These are phyloP conservation scores for Numenius phaeopus DNA, from an alignment of 2,797 vertebrate genomes.

Conservation along the genomic window DNA sequence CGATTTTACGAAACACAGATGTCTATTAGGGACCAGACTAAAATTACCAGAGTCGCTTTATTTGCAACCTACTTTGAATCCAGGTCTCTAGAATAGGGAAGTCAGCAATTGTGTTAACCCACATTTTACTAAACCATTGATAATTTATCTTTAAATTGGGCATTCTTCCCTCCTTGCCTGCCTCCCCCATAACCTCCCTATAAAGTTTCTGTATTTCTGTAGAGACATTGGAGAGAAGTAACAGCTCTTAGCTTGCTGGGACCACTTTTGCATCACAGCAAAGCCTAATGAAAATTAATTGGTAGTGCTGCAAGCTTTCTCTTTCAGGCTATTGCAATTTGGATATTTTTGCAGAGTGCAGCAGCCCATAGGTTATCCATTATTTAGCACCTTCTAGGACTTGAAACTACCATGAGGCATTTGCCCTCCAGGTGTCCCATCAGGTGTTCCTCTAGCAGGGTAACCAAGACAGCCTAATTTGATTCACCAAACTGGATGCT, in stretches of 20 bases:
- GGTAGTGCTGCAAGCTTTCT: background rate
- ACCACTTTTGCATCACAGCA: background rate
- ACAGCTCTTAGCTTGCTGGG: background rate
- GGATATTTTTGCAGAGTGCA: slow-evolving; percentile 16
- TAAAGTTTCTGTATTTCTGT: background rate
- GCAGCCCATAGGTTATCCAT: background rate
- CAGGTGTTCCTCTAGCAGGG: background rate
- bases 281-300: slow-evolving; percentile 49
- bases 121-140: slow-evolving; percentile 7
- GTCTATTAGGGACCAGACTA: slow-evolving; percentile 6
- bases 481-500: slow-evolving; percentile 27
- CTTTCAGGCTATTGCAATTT: background rate
- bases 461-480: slow-evolving; percentile 36
- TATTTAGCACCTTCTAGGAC: slow-evolving; percentile 9
- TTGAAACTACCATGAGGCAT: background rate
- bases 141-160: slow-evolving; percentile 1
- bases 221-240: background rate
- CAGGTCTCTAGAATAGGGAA: background rate
- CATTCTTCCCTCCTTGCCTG: background rate
- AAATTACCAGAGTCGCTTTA: slow-evolving; percentile 27
- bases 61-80: slow-evolving; percentile 42
- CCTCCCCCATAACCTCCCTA: too few species aligned
- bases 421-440: slow-evolving; percentile 34
- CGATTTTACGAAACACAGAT: background rate
- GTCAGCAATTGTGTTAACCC: background rate